Conservation (phyloP, 2,888 invertebrate genomes). For the Mimumesa dahlbomi region DNA sequence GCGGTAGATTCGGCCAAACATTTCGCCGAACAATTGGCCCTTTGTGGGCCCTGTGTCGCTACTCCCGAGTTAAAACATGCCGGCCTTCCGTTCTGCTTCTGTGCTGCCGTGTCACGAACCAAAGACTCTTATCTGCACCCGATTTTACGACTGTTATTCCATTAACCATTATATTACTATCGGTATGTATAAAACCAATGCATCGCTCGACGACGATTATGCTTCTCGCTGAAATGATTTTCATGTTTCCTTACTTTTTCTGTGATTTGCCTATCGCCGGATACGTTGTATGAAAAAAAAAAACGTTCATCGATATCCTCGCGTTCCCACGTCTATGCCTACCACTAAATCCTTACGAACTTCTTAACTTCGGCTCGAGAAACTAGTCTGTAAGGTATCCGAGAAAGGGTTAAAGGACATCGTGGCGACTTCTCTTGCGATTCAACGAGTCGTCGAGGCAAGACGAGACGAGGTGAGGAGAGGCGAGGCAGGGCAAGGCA, state of each 20-base stretch:
- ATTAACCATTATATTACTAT: constrained; percentile 31
- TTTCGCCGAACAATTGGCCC: constrained; percentile 17
- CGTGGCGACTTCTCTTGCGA: constrained; percentile 54
- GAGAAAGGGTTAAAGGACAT: constrained; percentile 39
- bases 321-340: too few species aligned
- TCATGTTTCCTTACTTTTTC: too few species aligned
- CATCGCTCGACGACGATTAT: constrained; percentile 1
- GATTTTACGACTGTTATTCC: constrained; percentile 18
- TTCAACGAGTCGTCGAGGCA: constrained; percentile 51
- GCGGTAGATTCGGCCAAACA: neutral
- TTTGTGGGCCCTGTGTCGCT: constrained; percentile 15
- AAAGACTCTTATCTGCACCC: constrained; percentile 14
- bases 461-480: constrained; percentile 21
- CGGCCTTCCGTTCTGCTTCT: neutral
- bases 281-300: too few species aligned
- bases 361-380: too few species aligned
- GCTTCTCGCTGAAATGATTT: too few species aligned
- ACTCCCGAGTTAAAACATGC: neutral
- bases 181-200: constrained; percentile 16
- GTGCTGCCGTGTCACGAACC: constrained; percentile 1
- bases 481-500: constrained; percentile 46
- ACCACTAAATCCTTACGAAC: too few species aligned
- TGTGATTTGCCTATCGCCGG: too few species aligned
- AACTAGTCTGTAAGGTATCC: too few species aligned
- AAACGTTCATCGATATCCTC: too few species aligned